Conservation (phyloP, 2,888 invertebrate species). For the Magallana nippona region DNA sequence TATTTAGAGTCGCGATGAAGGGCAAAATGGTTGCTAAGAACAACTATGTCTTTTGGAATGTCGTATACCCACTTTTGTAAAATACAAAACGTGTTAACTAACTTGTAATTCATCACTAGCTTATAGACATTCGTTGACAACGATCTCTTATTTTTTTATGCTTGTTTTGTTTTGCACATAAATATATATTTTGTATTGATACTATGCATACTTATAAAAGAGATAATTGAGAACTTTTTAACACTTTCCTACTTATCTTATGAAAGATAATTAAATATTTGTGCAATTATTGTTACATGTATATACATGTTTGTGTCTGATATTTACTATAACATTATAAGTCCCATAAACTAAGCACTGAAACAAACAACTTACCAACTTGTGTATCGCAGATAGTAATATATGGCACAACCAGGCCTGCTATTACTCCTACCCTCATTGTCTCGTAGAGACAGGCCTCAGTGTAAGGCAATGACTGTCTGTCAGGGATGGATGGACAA, state of each 20-base stretch:
- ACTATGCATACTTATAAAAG: too few relatives aligned
- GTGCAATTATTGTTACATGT: too few relatives aligned
- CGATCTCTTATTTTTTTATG: too few relatives aligned
- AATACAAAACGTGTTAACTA: neutral
- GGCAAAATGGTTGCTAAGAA: constrained; percentile 65
- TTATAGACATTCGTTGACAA: neutral
- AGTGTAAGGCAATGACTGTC: constrained; percentile 60
- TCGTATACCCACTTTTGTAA: constrained; percentile 59
- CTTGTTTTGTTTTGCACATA: neutral
- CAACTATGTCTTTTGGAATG: constrained; percentile 64
- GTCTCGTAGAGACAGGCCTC: constrained; percentile 67
- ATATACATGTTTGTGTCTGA: neutral
- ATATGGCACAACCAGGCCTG: constrained; percentile 62
- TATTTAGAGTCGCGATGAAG: constrained; percentile 64
- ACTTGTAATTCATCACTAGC: neutral
- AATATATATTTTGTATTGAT: neutral
- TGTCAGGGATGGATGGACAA: constrained; percentile 50
- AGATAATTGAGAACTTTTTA: too few relatives aligned
- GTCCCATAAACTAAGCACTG: neutral
- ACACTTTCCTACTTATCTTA: too few relatives aligned
- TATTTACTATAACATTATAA: neutral
- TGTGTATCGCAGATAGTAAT: constrained; percentile 60
- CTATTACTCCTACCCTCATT: constrained; percentile 60
- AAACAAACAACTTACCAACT: constrained; percentile 55
- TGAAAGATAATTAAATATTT: too few relatives aligned